A percentile compares a stretch with the other conserved stretches of the same genome.
phyloP scores from a whole-genome alignment of 2,113 vertebrate species.

The Apaloderma vittatum region DNA sequence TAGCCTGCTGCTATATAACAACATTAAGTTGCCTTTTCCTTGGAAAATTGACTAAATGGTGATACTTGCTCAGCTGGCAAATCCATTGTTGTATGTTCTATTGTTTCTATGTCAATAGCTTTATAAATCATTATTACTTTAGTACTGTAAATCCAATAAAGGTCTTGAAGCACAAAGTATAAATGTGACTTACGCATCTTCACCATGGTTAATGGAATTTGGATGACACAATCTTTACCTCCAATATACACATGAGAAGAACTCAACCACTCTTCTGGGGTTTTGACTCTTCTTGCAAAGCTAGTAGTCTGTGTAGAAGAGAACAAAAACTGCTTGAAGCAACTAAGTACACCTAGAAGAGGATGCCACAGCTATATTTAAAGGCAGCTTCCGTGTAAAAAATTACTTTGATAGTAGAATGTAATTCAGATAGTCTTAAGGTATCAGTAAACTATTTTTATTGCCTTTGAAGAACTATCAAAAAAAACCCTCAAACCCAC shows the following conservation, averaged over 20 bases:
- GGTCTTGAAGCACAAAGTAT: not conserved
- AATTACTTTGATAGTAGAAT: not conserved
- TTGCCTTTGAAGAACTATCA: not conserved
- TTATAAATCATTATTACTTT: constrained; percentile 18
- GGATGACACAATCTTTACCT: not conserved
- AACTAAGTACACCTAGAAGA: not conserved
- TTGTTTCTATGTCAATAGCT: constrained; percentile 26
- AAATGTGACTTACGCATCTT: not conserved
- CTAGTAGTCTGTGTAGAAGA: not conserved
- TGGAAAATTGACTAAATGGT: constrained; percentile 1
- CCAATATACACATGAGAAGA: not conserved
- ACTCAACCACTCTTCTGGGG: not conserved
- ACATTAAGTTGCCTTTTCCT: constrained; percentile 14
- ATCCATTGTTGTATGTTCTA: not conserved
- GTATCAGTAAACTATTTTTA: not conserved
- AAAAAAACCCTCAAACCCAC: not conserved
- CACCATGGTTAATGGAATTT: not conserved
- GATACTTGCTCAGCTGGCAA: constrained; percentile 9
- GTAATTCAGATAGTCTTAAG: not conserved
- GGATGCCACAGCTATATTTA: not conserved
- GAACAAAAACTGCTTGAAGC: not conserved
- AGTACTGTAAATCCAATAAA: not conserved
- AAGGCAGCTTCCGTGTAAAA: not conserved
- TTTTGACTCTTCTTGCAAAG: not conserved
- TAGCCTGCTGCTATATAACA: not conserved